Conservation (phyloP, 2,113 vertebrate genomes). For the Stigmatopora argus region DNA sequence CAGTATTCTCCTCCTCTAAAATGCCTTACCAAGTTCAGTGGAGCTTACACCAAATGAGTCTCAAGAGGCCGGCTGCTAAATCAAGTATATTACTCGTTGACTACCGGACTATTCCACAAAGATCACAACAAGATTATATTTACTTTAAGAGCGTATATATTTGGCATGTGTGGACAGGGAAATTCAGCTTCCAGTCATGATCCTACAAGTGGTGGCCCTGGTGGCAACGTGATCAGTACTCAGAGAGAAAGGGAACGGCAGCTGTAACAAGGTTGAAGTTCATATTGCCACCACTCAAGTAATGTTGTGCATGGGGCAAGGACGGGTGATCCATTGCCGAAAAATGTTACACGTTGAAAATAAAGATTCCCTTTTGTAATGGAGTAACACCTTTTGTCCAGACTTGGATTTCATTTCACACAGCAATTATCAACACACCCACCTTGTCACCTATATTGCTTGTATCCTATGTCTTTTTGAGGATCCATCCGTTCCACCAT, state of each 20-base stretch:
- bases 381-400: not conserved
- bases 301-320: slow-evolving; percentile 20
- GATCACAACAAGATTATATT: slow-evolving; percentile 54
- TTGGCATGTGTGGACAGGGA: slow-evolving; percentile 60
- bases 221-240: slow-evolving; percentile 39
- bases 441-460: slow-evolving; percentile 63
- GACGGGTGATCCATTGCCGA: not conserved
- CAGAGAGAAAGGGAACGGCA: slow-evolving; percentile 46
- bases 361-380: not conserved
- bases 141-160: slow-evolving; percentile 61
- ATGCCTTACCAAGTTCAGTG: slow-evolving; percentile 26
- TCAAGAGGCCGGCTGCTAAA: slow-evolving; percentile 15
- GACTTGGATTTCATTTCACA: not conserved
- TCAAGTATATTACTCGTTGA: slow-evolving; percentile 27
- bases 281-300: slow-evolving; percentile 27
- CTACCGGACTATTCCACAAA: slow-evolving; percentile 26
- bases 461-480: slow-evolving; percentile 11
- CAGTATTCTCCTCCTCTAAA: not conserved
- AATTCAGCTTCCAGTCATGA: slow-evolving; percentile 44
- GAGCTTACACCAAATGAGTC: slow-evolving; percentile 22
- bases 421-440: slow-evolving; percentile 14
- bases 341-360: not conserved
- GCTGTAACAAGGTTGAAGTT: slow-evolving; percentile 27
- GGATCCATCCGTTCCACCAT: slow-evolving; percentile 49
- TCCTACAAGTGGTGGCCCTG: slow-evolving; percentile 35